Evolutionary conservation across 2,888 invertebrate species (phyloP).

Genomic region (Teleiodes luculella): DNA sequence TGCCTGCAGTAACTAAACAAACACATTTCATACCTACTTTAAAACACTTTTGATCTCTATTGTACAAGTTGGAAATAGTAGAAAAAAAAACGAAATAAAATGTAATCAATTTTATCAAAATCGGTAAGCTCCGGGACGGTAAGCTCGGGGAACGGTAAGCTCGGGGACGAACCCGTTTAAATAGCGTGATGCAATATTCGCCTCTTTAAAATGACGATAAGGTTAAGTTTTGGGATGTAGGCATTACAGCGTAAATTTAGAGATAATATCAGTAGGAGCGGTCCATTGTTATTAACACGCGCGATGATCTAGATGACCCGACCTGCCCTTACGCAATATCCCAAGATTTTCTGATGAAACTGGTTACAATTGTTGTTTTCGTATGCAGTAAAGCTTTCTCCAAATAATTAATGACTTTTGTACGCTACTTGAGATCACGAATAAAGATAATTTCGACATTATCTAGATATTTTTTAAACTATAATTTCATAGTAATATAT

Average conservation of each 20-base stretch:
- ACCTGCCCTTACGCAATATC: slow-evolving; percentile 21
- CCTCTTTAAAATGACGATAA: slow-evolving; percentile 4
- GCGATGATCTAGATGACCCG: slow-evolving; percentile 16
- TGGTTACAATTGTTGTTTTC: slow-evolving; percentile 8
- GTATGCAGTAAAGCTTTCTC: background rate
- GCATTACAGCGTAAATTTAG: background rate
- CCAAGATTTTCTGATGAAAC: slow-evolving; percentile 23
- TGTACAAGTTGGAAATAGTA: too few species aligned
- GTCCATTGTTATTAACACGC: slow-evolving; percentile 22
- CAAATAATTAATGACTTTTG: background rate
- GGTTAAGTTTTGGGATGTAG: slow-evolving; percentile 1
- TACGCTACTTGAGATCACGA: background rate
- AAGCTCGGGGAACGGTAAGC: too few species aligned
- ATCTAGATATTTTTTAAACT: background rate
- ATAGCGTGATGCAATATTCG: slow-evolving; percentile 1
- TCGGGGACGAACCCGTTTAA: too few species aligned
- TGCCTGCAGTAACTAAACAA: too few species aligned
- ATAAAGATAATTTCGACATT: background rate
- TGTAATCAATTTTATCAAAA: too few species aligned
- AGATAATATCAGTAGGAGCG: slow-evolving; percentile 11
- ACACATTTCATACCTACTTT: too few species aligned
- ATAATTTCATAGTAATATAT: background rate
- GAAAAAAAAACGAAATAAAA: too few species aligned
- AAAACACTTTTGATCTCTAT: too few species aligned
- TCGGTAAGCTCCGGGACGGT: too few species aligned